A percentile compares a stretch with the other conserved stretches of the same genome.
phyloP scores from a whole-genome alignment of 2,888 invertebrate species.

The Drosophila mimetica region DNA sequence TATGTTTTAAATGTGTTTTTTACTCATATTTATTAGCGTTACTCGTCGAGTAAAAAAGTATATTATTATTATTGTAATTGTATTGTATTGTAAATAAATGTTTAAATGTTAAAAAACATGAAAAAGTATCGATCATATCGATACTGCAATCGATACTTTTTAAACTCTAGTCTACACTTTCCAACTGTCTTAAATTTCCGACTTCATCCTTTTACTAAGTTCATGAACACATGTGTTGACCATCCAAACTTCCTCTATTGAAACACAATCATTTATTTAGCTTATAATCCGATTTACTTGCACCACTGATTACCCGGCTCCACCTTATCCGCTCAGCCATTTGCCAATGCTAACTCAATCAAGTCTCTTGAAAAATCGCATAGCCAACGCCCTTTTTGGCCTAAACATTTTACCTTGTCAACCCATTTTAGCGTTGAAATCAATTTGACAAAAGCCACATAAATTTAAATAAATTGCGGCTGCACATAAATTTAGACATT shows the following conservation, averaged over 20 bases:
- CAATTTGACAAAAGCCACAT: slow-evolving; percentile 81
- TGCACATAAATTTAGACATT: slow-evolving; percentile 77
- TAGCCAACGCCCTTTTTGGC: slow-evolving; percentile 22
- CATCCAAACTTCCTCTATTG: background rate
- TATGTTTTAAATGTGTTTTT: no score
- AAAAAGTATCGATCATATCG: no score
- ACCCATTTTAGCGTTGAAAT: slow-evolving; percentile 80
- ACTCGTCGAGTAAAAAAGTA: no score
- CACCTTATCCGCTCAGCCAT: slow-evolving; percentile 38
- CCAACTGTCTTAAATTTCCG: no score
- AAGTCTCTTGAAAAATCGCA: slow-evolving; percentile 50
- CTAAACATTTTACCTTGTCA: slow-evolving; percentile 64
- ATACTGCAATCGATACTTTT: no score
- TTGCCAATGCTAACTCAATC: slow-evolving; percentile 66
- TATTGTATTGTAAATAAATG: no score
- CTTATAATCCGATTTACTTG: slow-evolving; percentile 27
- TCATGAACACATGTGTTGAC: background rate
- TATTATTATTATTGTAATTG: no score
- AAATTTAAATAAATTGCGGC: slow-evolving; percentile 79
- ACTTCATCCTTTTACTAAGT: no score
- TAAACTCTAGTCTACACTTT: no score
- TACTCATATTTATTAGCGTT: no score
- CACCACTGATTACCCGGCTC: slow-evolving; percentile 36
- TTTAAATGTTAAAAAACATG: no score
- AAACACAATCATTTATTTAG: slow-evolving; percentile 7